These are phyloP conservation scores for Cricetomys ansorgei DNA, from an alignment of 2,113 vertebrate species.

Conservation along the genomic window DNA sequence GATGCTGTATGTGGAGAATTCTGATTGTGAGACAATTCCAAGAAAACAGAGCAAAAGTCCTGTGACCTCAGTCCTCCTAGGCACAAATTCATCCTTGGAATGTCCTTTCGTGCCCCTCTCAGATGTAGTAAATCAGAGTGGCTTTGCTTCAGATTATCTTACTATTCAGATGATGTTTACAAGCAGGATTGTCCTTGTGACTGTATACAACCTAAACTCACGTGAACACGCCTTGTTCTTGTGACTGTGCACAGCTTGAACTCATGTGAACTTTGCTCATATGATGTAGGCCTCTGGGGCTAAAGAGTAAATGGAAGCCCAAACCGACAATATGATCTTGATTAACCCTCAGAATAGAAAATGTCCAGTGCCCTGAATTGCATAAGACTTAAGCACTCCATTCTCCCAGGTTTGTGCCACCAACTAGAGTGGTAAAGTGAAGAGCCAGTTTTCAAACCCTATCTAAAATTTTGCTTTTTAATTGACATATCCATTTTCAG, in stretches of 20 bases:
- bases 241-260: not conserved
- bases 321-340: too few relatives aligned
- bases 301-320: too few relatives aligned
- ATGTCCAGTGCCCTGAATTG: not conserved
- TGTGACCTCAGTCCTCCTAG: not conserved
- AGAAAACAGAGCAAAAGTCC: too few relatives aligned
- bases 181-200: not conserved
- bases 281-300: too few relatives aligned
- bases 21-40: too few relatives aligned
- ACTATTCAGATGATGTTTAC: too few relatives aligned
- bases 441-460: constrained; percentile 44
- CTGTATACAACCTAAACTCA: not conserved
- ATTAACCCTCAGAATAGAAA: not conserved
- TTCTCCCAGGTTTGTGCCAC: not conserved
- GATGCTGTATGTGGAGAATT: not conserved
- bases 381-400: not conserved
- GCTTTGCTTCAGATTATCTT: not conserved
- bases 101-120: not conserved
- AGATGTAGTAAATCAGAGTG: not conserved
- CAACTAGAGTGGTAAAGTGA: not conserved
- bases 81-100: not conserved
- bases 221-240: not conserved
- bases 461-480: constrained; percentile 50
- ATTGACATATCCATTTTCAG: constrained; percentile 58
- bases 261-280: not conserved